Evolutionary conservation across 2,797 vertebrate genomes (phyloP), one percentile per base, ranked within the genome.

Genomic region (Strix occidentalis): DNA sequence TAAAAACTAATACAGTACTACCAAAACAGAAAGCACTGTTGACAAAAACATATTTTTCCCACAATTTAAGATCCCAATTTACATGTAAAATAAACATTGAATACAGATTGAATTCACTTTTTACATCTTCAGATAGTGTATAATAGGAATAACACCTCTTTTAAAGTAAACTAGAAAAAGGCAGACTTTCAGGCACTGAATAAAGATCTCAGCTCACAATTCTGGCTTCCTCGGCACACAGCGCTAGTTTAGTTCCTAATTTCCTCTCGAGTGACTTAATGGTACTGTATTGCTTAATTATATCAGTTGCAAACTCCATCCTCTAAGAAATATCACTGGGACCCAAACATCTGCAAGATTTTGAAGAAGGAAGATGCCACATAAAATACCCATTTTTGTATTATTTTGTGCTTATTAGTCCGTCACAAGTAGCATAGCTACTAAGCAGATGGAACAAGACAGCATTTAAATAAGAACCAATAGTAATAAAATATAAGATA

Each of bases 201-300:
- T 97, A 97, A 97, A 98, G 96, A 98, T 97, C 97, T 98, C 97
- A 97, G 95, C 96, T 98, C 97, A 95, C 96, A 98, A 78, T 97
- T 97, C 96, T 97, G 97, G 94, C 96, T 98, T 98, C 97, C 96
- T 96, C 11, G 93, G 97, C 98, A 92, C 98, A 98, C 68, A 97
- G 97, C 92, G 24, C 97, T 97, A 97, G 95, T 98, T 98, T 98
- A 97, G 96, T 85, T 98, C 97, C 97, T 98, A 98, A 98, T 98
- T 98, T 98, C 97, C 97, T 98, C 98, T 98, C 96, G 15, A 97
- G 98, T 98, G 98, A 98, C 98, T 98, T 97, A 98, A 97, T 97
- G 75, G 96, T 96, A 97, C 97, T 97, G 97, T 98, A 97, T 97
- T 98, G 98, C 98, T 98, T 98, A 98, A 98, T 98, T 98, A 98